Percentiles rank a stretch among this genome's conserved stretches.
These are phyloP conservation scores for Drosophila quadrilineata DNA, from an alignment of 1,140 invertebrate genomes.

Conservation along the genomic window DNA sequence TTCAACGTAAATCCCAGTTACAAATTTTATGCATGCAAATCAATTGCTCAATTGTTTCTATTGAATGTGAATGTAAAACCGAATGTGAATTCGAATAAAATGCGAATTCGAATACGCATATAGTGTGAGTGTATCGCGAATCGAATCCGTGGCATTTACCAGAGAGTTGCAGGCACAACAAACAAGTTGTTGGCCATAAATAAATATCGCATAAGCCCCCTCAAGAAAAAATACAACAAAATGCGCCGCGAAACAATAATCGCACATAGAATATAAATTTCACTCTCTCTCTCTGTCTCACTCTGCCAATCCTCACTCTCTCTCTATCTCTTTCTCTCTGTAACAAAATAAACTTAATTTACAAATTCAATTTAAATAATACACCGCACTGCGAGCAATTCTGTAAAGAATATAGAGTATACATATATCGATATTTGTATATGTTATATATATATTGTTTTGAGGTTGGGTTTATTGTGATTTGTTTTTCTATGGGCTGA, in stretches of 20 bases:
- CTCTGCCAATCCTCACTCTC: no score
- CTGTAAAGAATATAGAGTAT: slow-evolving; percentile 33
- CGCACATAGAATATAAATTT: slow-evolving; percentile 73
- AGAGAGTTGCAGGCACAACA: slow-evolving; percentile 39
- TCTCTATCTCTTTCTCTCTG: no score
- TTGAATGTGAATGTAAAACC: slow-evolving; percentile 43
- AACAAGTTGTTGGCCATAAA: slow-evolving; percentile 70
- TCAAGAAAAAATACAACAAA: slow-evolving; percentile 16
- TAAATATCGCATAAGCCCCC: slow-evolving; percentile 73
- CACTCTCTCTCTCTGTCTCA: no score
- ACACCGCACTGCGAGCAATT: slow-evolving; percentile 17
- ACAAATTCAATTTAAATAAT: slow-evolving; percentile 78
- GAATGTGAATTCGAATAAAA: slow-evolving; percentile 52
- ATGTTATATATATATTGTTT: slow-evolving; percentile 24
- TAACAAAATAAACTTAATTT: slow-evolving; percentile 75
- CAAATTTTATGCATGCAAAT: slow-evolving; percentile 74
- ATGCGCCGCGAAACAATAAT: slow-evolving; percentile 40
- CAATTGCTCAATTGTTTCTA: slow-evolving; percentile 74
- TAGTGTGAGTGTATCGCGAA: neutral
- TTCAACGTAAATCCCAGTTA: slow-evolving; percentile 70
- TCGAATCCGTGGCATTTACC: no score
- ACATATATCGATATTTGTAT: slow-evolving; percentile 9
- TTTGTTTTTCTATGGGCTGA: no score
- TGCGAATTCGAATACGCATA: slow-evolving; percentile 23
- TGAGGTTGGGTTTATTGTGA: slow-evolving; percentile 8